A percentile compares a stretch with the other conserved stretches of the same genome.
These are phyloP conservation scores for Regulus satrapa DNA, from an alignment of 2,113 vertebrate genomes.

Conservation along the genomic window DNA sequence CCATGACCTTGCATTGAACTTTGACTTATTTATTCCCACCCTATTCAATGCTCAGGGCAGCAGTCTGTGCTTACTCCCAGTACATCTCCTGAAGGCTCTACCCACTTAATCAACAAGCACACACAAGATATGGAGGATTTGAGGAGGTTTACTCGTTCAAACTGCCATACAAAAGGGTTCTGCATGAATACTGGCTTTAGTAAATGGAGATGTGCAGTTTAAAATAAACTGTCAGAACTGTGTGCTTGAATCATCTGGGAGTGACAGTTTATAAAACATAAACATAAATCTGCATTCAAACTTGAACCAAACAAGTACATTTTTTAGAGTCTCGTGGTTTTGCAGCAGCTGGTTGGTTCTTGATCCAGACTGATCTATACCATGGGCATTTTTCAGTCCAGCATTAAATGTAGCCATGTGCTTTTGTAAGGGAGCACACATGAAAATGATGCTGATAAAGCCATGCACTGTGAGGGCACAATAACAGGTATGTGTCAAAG, in stretches of 20 bases:
- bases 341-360: not conserved
- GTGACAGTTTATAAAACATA: not conserved
- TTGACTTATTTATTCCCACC: not conserved
- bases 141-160: not conserved
- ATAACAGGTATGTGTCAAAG: not conserved
- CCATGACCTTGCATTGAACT: not conserved
- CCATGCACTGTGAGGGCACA: rapidly evolving
- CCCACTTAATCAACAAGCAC: not conserved
- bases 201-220: not conserved
- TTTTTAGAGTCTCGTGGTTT: not conserved
- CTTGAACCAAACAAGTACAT: not conserved
- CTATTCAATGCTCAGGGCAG: not conserved
- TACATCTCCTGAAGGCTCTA: not conserved
- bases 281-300: not conserved
- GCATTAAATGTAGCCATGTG: not conserved
- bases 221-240: not conserved
- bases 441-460: not conserved
- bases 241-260: not conserved
- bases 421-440: not conserved
- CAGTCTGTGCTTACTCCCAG: not conserved
- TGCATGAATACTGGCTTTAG: not conserved
- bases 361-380: not conserved
- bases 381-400: not conserved
- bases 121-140: not conserved
- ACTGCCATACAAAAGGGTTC: not conserved